A percentile compares a stretch with the other conserved stretches of the same genome.
Evolutionary conservation across 2,113 vertebrate genomes (phyloP).

Genomic region (Prinia subflava): DNA sequence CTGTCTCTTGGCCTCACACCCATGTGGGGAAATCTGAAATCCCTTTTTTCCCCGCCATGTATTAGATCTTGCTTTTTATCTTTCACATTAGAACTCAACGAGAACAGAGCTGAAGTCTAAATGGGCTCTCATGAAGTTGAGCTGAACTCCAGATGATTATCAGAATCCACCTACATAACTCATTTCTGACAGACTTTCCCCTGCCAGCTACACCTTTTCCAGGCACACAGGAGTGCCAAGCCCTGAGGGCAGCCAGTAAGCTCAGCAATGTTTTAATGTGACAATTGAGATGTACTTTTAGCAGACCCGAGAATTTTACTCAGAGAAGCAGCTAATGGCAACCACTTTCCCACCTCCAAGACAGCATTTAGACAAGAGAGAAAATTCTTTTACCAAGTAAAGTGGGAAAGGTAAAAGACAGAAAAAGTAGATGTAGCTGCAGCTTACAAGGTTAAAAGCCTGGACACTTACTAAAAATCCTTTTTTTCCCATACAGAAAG

Average conservation of each 20-base stretch:
- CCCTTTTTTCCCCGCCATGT: rapidly evolving
- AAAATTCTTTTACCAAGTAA: background rate
- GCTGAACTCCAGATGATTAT: background rate
- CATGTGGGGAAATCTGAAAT: background rate
- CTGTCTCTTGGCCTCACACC: background rate
- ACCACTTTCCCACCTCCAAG: background rate
- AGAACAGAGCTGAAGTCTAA: background rate
- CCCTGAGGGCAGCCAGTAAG: background rate
- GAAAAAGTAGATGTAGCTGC: background rate
- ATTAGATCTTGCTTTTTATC: background rate
- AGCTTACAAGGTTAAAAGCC: background rate
- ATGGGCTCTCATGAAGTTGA: background rate
- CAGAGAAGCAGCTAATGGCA: background rate
- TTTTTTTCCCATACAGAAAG: background rate
- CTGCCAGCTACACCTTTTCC: background rate
- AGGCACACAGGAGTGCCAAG: background rate
- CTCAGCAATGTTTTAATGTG: background rate
- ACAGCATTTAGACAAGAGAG: background rate
- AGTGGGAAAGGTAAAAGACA: background rate
- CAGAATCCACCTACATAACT: background rate
- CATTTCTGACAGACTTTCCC: background rate
- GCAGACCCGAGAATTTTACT: background rate
- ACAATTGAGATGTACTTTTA: background rate
- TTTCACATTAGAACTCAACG: background rate
- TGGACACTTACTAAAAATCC: background rate